phyloP scores from a whole-genome alignment of 2,113 vertebrate species.

The Rafetus swinhoei region DNA sequence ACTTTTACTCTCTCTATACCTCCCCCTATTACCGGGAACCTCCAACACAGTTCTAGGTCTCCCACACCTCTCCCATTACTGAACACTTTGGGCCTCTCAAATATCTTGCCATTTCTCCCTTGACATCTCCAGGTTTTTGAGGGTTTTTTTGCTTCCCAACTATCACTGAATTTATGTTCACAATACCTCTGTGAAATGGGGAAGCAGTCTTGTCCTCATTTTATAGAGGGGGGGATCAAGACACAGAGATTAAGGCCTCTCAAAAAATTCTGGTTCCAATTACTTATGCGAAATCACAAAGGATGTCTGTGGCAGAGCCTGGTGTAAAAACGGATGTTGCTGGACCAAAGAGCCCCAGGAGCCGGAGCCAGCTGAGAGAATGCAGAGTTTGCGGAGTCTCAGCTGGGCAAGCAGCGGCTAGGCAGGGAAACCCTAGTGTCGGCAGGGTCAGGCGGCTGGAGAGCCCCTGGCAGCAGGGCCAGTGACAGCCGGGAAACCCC shows the following conservation, averaged over 20 bases:
- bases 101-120: slow-evolving; percentile 30
- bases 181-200: slow-evolving; percentile 7
- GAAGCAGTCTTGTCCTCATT: neutral
- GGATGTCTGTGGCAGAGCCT: neutral
- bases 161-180: slow-evolving; percentile 37
- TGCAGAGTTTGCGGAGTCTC: too few relatives aligned
- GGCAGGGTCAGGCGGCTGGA: too few relatives aligned
- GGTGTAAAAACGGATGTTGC: neutral
- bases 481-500: too few relatives aligned
- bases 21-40: neutral
- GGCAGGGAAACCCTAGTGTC: too few relatives aligned
- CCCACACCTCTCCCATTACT: neutral
- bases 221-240: neutral
- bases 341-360: neutral
- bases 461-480: too few relatives aligned
- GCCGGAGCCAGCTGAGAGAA: too few relatives aligned
- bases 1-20: neutral
- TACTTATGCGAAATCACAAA: neutral
- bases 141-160: slow-evolving; percentile 17
- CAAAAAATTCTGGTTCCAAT: neutral
- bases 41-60: neutral
- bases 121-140: slow-evolving; percentile 41
- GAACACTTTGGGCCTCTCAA: neutral
- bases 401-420: too few relatives aligned
- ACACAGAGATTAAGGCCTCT: neutral